A percentile compares a stretch with the other conserved stretches of the same genome.
These are phyloP conservation scores for Patagioenas fasciata DNA, from an alignment of 2,113 vertebrate species.

Conservation along the genomic window DNA sequence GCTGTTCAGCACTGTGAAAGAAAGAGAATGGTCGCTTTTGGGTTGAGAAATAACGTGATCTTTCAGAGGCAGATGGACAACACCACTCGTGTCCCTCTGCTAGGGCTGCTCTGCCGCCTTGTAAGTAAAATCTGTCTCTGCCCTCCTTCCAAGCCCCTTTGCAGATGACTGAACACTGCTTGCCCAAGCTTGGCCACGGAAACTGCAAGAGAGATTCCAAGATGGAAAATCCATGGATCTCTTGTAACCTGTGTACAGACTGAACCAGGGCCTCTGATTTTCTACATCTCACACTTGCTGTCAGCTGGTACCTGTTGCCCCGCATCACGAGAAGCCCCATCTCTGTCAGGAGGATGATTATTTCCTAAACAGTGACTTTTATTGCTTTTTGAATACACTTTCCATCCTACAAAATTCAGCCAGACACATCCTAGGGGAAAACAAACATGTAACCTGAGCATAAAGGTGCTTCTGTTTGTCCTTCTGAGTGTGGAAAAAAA, in stretches of 20 bases:
- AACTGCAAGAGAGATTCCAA: neutral
- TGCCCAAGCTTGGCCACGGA: neutral
- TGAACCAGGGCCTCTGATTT: no score
- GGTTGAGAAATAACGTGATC: neutral
- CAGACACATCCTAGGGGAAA: neutral
- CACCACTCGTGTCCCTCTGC: no score
- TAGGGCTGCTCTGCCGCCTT: neutral
- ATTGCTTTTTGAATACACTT: neutral
- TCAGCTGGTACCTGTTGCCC: neutral
- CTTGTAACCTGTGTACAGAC: neutral
- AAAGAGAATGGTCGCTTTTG: neutral
- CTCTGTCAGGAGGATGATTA: neutral
- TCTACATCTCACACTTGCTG: neutral
- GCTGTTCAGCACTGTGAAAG: neutral
- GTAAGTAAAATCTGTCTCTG: neutral
- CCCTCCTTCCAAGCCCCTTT: neutral
- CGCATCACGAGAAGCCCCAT: fast-evolving
- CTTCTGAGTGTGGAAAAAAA: neutral
- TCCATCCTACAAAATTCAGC: neutral
- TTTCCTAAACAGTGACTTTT: neutral
- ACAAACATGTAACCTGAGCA: neutral
- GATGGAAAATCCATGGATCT: neutral
- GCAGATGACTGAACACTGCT: neutral
- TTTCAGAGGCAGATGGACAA: neutral
- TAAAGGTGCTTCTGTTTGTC: neutral